Evolutionary conservation across 2,888 invertebrate species (phyloP), one percentile per base, ranked within the genome.

Genomic region (Lasiommata megera): DNA sequence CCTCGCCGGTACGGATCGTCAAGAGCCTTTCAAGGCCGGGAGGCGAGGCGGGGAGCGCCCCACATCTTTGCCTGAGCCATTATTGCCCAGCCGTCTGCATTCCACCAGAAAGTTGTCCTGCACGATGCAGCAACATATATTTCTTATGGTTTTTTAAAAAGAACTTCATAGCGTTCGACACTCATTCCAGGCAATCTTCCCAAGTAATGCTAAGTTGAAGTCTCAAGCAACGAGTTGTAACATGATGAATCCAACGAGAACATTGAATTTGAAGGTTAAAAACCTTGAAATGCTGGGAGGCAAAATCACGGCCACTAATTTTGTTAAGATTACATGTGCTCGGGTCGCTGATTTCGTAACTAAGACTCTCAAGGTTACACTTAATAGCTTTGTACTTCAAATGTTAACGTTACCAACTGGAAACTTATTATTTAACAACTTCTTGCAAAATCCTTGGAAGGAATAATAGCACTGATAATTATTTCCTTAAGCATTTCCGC

Each of bases 11-110:
- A 88, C 82, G 80, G 86, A 88, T 88, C 86, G 81, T 90, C 90
- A 89, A 89, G 89, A 88, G 88, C 89, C 89, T 90, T 89, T 90
- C 90, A 89, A 90, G 89, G 90, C 84, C 86, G 82, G 83, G 88
- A 83, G 82, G 85, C 80, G 86, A 85, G 82, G 87, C 82, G 88
- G 88, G 88, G 88, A 79, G 82, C 76, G 77, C 83, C 82, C 80
- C 82, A 86, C 82, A 87, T 88, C 82, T 87, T 82, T 79, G 80
- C 74, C 76, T 74, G 77, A 68, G 64, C 76, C 75, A 78, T 79
- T 86, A 74, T 81, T 79, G 77, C 72, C 73, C 75, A 82, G 77
- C 77, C 76, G 75, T 74, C 74, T 81, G 80, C 84, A 84, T 84
- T 82, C 82, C 79, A 74, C 69, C 74, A 77, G 71, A 76, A 31